Evolutionary conservation across 2,797 vertebrate species (phyloP), one percentile per base, ranked within the genome.

Genomic region (Taeniopygia guttata): DNA sequence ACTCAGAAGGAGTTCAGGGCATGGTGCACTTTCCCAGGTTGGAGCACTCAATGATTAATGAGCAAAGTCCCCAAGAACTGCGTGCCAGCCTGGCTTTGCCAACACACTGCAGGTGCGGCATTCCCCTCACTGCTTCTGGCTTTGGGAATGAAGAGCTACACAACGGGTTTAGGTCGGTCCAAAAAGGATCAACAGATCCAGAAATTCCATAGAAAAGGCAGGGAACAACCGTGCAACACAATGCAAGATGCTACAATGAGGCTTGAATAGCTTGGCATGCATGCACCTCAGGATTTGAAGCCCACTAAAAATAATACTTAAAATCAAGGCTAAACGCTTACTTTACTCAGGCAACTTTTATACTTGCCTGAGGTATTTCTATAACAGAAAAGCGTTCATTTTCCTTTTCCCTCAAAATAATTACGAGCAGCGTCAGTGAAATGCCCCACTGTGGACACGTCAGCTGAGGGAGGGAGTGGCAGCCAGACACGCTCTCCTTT

Each of bases 61-160:
- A 89, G 49, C n/a, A 77, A 66, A 79, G 8, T 5, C 40, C 54
- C 29, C 30, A 40, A 34, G 32, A 69, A 15, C 1, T 0, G 3
- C 2, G 2, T 1, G 16, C 7, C 0, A 2, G 40, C 22, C 25
- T 5, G 8, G 36, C 29, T 46, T 16, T 4, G 18, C 18, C 27
- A 25, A 18, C 18, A 14, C 0, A 0, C 10, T 1, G 14, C 0
- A 0, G 38, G 23, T 18, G 27, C 0, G 2, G 21, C 30, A n/a
- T 1, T 5, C 45, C 54, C 20, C 42, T 45, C 34, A 9, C 20
- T 23, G 1, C 11, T 2, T 26, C 8, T 2, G 2, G 12, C 56
- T 49, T 36, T 48, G 49, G 40, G 32, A 82, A 59, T 1, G 0
- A 63, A 82, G 55, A 73, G 30, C 46, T 36, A 13, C 43, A 36